phyloP scores from a whole-genome alignment of 2,888 invertebrate species.

The Archips crataeganus region DNA sequence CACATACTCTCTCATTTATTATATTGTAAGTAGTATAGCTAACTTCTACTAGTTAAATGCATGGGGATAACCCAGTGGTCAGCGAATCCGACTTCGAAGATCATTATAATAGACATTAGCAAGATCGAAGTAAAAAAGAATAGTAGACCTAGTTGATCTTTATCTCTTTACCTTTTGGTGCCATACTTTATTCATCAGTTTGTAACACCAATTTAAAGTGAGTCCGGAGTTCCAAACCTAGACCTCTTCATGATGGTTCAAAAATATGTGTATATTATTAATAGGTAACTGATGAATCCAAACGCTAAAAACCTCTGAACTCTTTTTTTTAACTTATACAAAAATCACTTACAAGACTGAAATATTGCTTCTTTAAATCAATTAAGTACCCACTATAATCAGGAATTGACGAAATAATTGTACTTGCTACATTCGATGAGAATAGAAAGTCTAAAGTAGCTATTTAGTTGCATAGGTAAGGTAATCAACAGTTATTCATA shows the following conservation, averaged over 20 bases:
- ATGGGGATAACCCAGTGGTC: no score
- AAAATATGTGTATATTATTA: not conserved
- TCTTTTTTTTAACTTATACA: not conserved
- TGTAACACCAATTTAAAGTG: not conserved
- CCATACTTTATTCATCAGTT: no score
- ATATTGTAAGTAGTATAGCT: no score
- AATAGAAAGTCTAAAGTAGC: not conserved
- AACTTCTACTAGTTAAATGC: no score
- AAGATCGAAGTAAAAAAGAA: no score
- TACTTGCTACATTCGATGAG: no score
- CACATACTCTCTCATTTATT: no score
- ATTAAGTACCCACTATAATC: no score
- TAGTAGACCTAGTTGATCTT: not conserved
- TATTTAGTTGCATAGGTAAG: not conserved
- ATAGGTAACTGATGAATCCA: not conserved
- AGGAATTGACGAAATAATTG: not conserved
- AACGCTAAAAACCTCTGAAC: not conserved
- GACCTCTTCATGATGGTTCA: not conserved
- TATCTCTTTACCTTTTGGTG: not conserved
- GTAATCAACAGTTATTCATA: not conserved
- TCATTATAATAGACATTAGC: no score
- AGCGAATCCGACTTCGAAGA: no score
- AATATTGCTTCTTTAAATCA: not conserved
- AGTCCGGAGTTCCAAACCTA: not conserved
- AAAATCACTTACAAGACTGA: not conserved